Percentiles rank a stretch among this genome's conserved stretches.
Evolutionary conservation across 1,140 invertebrate genomes (phyloP).

Genomic region (Trachymyrmex septentrionalis): DNA sequence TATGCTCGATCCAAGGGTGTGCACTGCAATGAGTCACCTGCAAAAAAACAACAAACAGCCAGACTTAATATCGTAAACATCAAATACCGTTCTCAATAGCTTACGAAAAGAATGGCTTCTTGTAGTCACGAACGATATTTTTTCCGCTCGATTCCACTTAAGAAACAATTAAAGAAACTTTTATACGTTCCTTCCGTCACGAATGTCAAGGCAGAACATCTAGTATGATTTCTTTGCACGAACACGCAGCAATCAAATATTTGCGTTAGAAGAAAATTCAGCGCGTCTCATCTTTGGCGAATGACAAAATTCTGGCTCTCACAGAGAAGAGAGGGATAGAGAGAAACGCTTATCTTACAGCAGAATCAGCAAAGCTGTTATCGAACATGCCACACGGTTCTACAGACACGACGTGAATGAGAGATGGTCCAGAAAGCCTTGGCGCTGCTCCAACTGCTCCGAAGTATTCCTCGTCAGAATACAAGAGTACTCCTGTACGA

Average conservation of each 20-base stretch:
- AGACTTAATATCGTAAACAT: slow-evolving; percentile 18
- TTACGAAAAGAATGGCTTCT: not conserved
- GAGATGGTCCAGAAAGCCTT: slow-evolving; percentile 75
- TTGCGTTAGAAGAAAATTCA: slow-evolving; percentile 13
- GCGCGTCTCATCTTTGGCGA: slow-evolving; percentile 1
- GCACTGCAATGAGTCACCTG: slow-evolving; percentile 94
- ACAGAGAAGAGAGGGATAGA: slow-evolving; percentile 38
- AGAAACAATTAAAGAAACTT: not conserved
- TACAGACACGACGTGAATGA: slow-evolving; percentile 73
- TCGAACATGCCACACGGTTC: slow-evolving; percentile 69
- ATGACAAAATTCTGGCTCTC: slow-evolving; percentile 4
- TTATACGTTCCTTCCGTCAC: not conserved
- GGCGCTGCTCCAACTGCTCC: slow-evolving; percentile 74
- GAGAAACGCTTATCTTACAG: slow-evolving; percentile 69
- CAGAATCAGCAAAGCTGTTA: slow-evolving; percentile 78
- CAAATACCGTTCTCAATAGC: not conserved
- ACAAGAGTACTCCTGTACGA: slow-evolving; percentile 67
- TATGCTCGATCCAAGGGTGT: slow-evolving; percentile 97
- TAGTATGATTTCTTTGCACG: not conserved
- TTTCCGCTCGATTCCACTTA: not conserved
- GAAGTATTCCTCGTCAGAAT: slow-evolving; percentile 19
- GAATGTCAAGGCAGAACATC: not conserved
- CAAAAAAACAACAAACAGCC: slow-evolving; percentile 78
- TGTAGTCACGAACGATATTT: not conserved
- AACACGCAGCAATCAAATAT: slow-evolving; percentile 20